phyloP scores from a whole-genome alignment of 2,797 vertebrate genomes.

The Gallinago solitaria region DNA sequence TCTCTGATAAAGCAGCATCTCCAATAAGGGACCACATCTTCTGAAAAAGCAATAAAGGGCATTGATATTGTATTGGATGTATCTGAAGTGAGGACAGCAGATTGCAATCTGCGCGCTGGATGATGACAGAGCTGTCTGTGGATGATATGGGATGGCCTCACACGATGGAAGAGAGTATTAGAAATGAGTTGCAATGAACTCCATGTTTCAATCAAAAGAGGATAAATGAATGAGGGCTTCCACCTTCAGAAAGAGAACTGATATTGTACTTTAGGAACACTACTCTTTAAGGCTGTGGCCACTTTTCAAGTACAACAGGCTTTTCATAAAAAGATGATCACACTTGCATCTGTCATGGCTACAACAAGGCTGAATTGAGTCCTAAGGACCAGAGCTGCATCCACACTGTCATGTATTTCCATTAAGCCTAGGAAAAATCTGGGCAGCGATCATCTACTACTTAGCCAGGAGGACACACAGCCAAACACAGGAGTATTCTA shows the following conservation, averaged over 20 bases:
- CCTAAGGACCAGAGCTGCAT: background rate
- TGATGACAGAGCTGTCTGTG: constrained; percentile 14
- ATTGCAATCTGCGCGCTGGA: constrained; percentile 57
- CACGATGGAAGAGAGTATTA: constrained; percentile 20
- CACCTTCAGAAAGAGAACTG: constrained; percentile 33
- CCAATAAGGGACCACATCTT: constrained; percentile 58
- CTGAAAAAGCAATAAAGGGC: constrained; percentile 71
- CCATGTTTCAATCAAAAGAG: constrained; percentile 51
- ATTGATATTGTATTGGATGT: constrained; percentile 63
- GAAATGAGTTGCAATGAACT: constrained; percentile 58
- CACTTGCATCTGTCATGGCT: constrained; percentile 26
- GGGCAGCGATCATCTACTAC: background rate
- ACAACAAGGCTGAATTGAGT: background rate
- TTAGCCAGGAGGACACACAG: background rate
- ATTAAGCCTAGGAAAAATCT: background rate
- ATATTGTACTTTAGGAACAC: constrained; percentile 2
- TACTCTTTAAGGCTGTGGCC: constrained; percentile 20
- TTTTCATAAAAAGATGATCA: constrained; percentile 32
- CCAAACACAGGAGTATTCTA: background rate
- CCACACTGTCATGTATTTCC: background rate
- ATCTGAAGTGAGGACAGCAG: constrained; percentile 66
- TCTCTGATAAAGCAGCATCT: constrained; percentile 67
- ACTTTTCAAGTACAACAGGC: constrained; percentile 26
- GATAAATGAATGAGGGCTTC: constrained; percentile 51
- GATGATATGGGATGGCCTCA: constrained; percentile 23